These are phyloP conservation scores for Beris chalybata DNA, from an alignment of 2,888 invertebrate genomes.

Conservation along the genomic window DNA sequence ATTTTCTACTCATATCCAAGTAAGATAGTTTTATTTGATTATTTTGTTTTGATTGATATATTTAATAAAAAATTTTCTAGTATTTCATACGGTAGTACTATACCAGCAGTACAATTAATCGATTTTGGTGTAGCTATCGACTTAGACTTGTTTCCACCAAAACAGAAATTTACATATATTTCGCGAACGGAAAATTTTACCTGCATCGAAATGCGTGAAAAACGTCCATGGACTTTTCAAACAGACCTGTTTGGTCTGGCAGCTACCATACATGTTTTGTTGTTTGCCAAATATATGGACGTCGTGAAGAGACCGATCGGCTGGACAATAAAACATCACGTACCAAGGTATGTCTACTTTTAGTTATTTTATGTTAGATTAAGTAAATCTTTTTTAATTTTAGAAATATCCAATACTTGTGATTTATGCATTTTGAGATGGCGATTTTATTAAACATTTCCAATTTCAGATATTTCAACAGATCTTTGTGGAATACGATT, in stretches of 20 bases:
- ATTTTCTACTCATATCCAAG: constrained; percentile 79
- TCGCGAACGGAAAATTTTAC: constrained; percentile 70
- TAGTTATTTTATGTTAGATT: neutral
- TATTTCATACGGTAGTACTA: constrained; percentile 55
- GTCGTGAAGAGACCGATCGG: constrained; percentile 60
- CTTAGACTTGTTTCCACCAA: constrained; percentile 74
- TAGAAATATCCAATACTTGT: neutral
- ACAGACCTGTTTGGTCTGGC: constrained; percentile 89
- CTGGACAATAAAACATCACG: constrained; percentile 50
- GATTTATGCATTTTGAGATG: constrained; percentile 25
- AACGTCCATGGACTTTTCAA: constrained; percentile 91
- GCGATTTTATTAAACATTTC: too few relatives aligned
- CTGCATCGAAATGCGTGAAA: constrained; percentile 89
- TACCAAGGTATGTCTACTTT: constrained; percentile 43
- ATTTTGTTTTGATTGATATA: constrained; percentile 9
- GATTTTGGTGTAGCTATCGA: constrained; percentile 96
- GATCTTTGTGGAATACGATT: constrained; percentile 75
- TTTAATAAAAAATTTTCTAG: constrained; percentile 61
- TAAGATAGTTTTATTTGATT: constrained; percentile 53
- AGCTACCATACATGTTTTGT: constrained; percentile 81
- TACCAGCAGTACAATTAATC: constrained; percentile 79
- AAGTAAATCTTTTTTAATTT: constrained; percentile 1
- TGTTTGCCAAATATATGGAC: constrained; percentile 90
- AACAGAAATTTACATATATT: constrained; percentile 71
- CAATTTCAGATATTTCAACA: constrained; percentile 66